Evolutionary conservation across 2,888 invertebrate genomes (phyloP), one percentile per base, ranked within the genome.

Genomic region (Allygus modestus): DNA sequence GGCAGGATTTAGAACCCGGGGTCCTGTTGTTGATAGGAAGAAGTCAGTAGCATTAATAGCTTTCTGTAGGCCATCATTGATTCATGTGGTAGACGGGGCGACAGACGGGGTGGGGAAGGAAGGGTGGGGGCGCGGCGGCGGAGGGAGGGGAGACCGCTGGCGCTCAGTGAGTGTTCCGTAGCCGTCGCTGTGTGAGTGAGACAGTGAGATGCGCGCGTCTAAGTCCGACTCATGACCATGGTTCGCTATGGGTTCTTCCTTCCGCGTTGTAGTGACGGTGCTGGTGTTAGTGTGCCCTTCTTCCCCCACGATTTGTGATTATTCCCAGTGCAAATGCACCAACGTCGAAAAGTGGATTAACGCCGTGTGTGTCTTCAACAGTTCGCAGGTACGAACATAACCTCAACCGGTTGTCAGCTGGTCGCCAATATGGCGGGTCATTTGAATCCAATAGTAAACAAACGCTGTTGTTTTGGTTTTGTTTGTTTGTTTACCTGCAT

Each of bases 71-170:
- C 79, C 79, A 79, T 79, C 79, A 79, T 79, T 85, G 85, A 81
- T 65, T 65, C 58, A 85, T 86, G 84, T 85, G 85, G 84, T 81
- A 83, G 82, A 51, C 31, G 51, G 58, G 85, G 83, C 85, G 86
- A 84, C 86, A 85, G 86, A 86, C 85, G 86, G 85, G 82, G 87
- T 86, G 86, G 85, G 86, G 85, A 83, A 85, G 85, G 87, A 87
- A 86, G 88, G 88, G 88, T 87, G 88, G 51, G 85, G 87, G 82
- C 86, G 86, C 84, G 85, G 85, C 81, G 61, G 23, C 23, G 73
- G 33, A 23, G 51, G n/a, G 12, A 69, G 23, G 58, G 54, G 0
- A 9, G 54, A 54, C 46, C 9, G 31, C 54, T 20, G 23, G 65
- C 65, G 65, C 31, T 65, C 28, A 28, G 58, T 58, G 51, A 51